Base-by-base conservation (phyloP, 2,797 vertebrate genomes). In the Melanotaenia trifasciata region DNA sequence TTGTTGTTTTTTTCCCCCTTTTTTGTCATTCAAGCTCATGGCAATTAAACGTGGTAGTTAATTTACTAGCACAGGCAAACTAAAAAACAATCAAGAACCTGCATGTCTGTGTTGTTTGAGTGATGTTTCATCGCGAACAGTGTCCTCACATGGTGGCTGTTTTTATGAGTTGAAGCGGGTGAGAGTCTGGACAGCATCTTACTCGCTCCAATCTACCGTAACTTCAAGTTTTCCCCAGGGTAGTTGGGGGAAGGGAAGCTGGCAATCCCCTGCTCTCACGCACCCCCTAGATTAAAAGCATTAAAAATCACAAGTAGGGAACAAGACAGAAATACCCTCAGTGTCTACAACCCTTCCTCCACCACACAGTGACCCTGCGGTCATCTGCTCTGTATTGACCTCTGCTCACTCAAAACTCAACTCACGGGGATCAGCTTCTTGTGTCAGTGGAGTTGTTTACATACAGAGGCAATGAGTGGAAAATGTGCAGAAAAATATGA, bases 131-230 rank as follows among this genome's bases (percentile, higher is more conserved):
- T 43, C 76, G 61, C 67, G 80, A 80, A 80, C 74, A 75, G 79
- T 76, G 51, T 56, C 75, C 66, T 72, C 64, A 68, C 68, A 75
- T 74, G 78, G 70, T 76, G 61, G 74, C 79, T 84, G 72, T 68
- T 84, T 86, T 91, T 72, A 72, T 78, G 69, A 79, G 74, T 70
- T 73, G 59, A 57, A 87, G 69, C 26, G 35, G 20, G 56, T 4
- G 1, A 80, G 79, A 79, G 89, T 90, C 90, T 94, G 91, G 90
- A 90, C 87, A 90, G 83, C 73, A 63, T 94, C 89, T 86, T 75
- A 72, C 58, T 70, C 78, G 58, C 72, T 83, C 59, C 75, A 86
- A 81, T 58, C 51, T 28, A 72, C 73, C 13, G 18, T 59, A 70
- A 81, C 78, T 82, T 66, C 30, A 43, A 69, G 64, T 76, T 79